Percentiles rank a stretch among this genome's conserved stretches.
Conservation (phyloP, 2,797 vertebrate species). For the Danio choprae region DNA sequence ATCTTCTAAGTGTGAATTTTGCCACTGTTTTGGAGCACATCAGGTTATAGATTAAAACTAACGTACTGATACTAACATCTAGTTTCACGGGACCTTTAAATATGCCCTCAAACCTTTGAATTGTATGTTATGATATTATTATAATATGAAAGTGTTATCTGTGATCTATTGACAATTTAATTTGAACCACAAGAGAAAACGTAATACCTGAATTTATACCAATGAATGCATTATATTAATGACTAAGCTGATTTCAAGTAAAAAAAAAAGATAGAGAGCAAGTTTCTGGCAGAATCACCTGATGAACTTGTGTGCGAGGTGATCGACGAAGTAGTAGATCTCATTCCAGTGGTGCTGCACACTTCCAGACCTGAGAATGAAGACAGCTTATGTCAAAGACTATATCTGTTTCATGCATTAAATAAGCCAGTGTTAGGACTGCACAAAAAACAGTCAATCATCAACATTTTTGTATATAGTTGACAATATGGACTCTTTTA, state of each 20-base stretch:
- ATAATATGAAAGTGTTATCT: background rate
- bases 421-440: background rate
- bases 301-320: conserved; percentile 94
- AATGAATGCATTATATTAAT: background rate
- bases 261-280: background rate
- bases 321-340: conserved; percentile 97
- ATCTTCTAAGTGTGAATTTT: too few species aligned
- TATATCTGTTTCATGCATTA: background rate
- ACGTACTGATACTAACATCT: too few species aligned
- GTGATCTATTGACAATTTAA: too few species aligned
- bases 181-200: background rate
- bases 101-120: background rate
- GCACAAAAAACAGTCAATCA: background rate
- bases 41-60: too few species aligned
- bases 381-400: background rate
- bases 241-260: background rate
- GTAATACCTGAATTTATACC: background rate
- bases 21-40: too few species aligned
- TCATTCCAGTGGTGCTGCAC: conserved; percentile 97
- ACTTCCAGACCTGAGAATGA: conserved; percentile 88
- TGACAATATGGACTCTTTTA: too few species aligned
- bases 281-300: conserved; percentile 77
- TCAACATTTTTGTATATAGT: background rate
- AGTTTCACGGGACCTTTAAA: background rate
- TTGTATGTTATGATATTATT: background rate